Conservation (phyloP, 1,140 invertebrate species). For the Colletes latitarsis region DNA sequence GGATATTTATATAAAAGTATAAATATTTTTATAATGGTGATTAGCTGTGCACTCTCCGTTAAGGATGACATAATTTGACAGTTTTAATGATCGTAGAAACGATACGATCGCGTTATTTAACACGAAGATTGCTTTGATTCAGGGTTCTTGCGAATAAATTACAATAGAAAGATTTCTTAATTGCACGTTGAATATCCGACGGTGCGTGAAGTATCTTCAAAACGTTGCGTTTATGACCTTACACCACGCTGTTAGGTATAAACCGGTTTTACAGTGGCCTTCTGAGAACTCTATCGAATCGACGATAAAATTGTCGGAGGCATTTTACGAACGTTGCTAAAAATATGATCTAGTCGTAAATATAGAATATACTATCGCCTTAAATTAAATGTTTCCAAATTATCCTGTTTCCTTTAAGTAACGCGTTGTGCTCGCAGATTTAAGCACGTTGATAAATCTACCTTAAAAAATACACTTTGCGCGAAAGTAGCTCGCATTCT, state of each 20-base stretch:
- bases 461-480: too few species aligned
- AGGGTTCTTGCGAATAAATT: neutral
- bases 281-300: constrained; percentile 18
- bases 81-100: too few species aligned
- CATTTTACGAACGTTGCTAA: neutral
- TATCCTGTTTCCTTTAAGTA: neutral
- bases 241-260: neutral
- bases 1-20: too few species aligned
- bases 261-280: constrained; percentile 35
- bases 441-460: too few species aligned
- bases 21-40: too few species aligned
- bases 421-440: too few species aligned
- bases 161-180: neutral
- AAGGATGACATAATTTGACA: too few species aligned
- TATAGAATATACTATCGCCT: too few species aligned
- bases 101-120: neutral
- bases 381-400: constrained; percentile 2
- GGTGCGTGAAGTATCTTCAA: neutral
- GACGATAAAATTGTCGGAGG: constrained; percentile 18
- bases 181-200: neutral
- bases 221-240: neutral
- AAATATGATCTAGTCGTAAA: neutral
- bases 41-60: too few species aligned
- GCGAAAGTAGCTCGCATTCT: too few species aligned
- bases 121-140: too few species aligned